phyloP scores from a whole-genome alignment of 2,113 vertebrate genomes.

The Sinocyclocheilus anophthalmus region DNA sequence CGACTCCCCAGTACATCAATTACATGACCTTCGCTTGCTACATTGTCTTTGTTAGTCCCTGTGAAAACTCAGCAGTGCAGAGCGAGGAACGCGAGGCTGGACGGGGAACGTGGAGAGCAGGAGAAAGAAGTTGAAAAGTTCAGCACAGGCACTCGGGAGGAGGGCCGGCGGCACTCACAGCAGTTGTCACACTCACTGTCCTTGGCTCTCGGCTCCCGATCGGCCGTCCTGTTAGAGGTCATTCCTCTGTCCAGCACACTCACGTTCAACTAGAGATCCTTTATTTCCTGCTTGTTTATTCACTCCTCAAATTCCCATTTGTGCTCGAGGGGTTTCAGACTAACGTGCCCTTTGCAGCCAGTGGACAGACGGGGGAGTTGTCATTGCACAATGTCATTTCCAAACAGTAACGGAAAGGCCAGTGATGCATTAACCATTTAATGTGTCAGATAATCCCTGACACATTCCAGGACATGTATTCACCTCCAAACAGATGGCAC shows the following conservation, averaged over 20 bases:
- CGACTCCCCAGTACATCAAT: not conserved
- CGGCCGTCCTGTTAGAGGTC: not conserved
- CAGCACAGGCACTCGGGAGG: constrained; percentile 57
- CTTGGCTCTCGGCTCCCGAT: no score
- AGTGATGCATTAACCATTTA: not conserved
- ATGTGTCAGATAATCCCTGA: not conserved
- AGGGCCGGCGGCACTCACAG: constrained; percentile 38
- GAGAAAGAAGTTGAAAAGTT: constrained; percentile 48
- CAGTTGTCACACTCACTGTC: constrained; percentile 39
- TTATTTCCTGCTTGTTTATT: not conserved
- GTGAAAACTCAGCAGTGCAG: not conserved
- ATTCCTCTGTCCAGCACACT: not conserved
- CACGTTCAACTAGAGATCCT: not conserved
- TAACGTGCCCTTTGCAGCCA: no score
- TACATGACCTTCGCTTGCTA: not conserved
- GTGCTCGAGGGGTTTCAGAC: not conserved
- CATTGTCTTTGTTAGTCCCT: not conserved
- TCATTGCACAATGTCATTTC: constrained; percentile 24
- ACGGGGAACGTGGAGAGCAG: not conserved
- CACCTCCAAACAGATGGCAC: constrained; percentile 26
- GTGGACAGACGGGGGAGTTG: not conserved
- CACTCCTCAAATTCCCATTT: constrained; percentile 1
- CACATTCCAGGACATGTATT: constrained; percentile 20
- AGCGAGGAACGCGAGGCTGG: not conserved
- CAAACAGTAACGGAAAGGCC: not conserved